Base-by-base conservation (phyloP, 2,113 vertebrate species). In the Datnioides undecimradiatus region DNA sequence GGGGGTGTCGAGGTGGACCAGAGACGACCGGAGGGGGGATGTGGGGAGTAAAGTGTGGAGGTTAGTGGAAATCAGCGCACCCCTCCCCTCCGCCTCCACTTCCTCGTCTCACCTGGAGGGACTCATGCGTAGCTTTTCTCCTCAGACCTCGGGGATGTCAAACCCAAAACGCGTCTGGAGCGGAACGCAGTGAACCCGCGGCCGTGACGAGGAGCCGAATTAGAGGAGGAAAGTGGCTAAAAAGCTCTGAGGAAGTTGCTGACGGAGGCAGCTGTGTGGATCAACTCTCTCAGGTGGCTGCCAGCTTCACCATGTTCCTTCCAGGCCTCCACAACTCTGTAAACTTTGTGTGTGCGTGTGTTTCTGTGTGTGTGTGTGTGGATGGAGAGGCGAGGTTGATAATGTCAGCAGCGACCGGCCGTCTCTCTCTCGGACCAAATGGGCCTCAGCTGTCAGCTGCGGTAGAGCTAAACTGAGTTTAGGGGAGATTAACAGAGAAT, bases 211-310 rank as follows among this genome's bases (percentile, higher is more conserved):
- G 85, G 64, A 76, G 66, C 68, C 80, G 89, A 85, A 80, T 82
- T 73, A 74, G 57, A 79, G 87, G 48, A 70, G 71, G 67, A 90
- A 89, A 92, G 91, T 87, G 81, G 88, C 88, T 91, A 90, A 92
- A 92, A 93, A 86, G 90, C 90, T 88, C 79, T 52, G 80, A 65
- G 80, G 66, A 88, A 90, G 81, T 65, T 81, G 90, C 91, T 92
- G 92, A 93, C 67, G 27, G 65, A 79, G 72, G 86, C 84, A 79
- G 52, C 71, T 72, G 54, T 78, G 72, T 76, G 83, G 91, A 91
- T 91, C 88, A 88, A 58, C 91, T 90, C 88, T 86, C 83, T 92
- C 90, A 92, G 90, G 92, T 91, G 90, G 86, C 83, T 89, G 82
- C 83, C 82, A 87, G 86, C 59, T 71, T 70, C 84, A 51, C 36